Percentiles rank a stretch among this genome's conserved stretches.
phyloP scores from a whole-genome alignment of 2,113 vertebrate genomes.

The Fulica atra region DNA sequence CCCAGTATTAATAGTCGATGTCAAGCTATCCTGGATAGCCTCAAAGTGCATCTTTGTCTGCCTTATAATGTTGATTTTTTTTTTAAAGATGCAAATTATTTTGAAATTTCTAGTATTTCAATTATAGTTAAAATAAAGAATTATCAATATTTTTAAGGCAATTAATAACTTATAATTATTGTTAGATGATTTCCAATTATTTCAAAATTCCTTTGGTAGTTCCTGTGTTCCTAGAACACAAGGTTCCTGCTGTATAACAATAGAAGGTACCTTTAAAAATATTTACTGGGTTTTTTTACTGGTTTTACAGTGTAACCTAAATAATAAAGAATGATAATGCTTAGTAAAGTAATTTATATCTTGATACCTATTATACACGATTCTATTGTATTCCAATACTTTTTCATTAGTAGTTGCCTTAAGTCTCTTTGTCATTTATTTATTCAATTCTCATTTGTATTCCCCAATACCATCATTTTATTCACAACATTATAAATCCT shows the following conservation, averaged over 20 bases:
- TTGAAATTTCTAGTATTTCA: not conserved
- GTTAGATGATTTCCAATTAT: not conserved
- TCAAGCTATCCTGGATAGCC: not conserved
- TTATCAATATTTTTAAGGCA: not conserved
- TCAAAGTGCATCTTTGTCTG: not conserved
- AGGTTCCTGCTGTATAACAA: not conserved
- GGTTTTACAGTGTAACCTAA: conserved; percentile 3
- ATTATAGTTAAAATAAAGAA: not conserved
- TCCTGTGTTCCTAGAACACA: not conserved
- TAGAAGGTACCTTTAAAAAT: not conserved
- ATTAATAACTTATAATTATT: not conserved
- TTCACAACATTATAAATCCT: conserved; percentile 4
- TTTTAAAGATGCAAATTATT: not conserved
- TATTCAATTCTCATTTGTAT: not conserved
- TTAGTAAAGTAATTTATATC: not conserved
- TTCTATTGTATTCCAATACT: not conserved
- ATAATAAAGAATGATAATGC: not conserved
- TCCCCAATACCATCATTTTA: not conserved
- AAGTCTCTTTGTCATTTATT: not conserved
- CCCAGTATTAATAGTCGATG: not conserved
- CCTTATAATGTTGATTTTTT: not conserved
- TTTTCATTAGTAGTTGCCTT: conserved; percentile 15
- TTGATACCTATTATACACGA: not conserved
- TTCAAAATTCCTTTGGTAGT: not conserved
- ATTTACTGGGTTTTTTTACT: not conserved